Base-by-base conservation (phyloP, 1,140 invertebrate genomes). In the Geopemphigus sp. region DNA sequence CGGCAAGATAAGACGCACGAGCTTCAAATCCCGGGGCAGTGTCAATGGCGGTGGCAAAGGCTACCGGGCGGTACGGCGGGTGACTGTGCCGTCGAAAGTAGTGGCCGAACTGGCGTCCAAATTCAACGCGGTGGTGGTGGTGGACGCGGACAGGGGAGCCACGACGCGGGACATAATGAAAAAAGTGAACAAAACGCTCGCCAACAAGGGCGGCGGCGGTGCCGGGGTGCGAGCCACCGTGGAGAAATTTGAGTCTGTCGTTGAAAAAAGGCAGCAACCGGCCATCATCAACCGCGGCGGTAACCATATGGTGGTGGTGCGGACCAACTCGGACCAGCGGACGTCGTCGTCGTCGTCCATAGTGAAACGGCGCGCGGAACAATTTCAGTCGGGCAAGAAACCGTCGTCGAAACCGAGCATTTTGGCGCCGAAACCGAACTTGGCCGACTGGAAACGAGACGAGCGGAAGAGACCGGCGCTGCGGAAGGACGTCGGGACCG, bases 1-100 rank as follows among this genome's bases (percentile, higher is more conserved):
- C 89, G 90, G 88, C 93, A 95, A 84, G 1, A 85, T 87, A 81
- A 73, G 74, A 59, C 80, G 80, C 32, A 17, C 68, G 32, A 82
- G 81, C 61, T 81, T 82, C 57, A 82, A 81, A 19, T 81, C 81
- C 8, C 59, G 81, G 0, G 15, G 47, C 17, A 4, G 47, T 5
- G 4, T 32, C 11, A 24, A 78, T 17, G n/a, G 57, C 3, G 45
- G n/a, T 10, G 39, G 54, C 17, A 24, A 14, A 15, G 29, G 53
- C 26, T 82, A 82, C 50, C 72, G 80, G 32, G 57, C 81, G 17
- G 61, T 80, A 29, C 81, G 81, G 26, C 81, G 81, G 26, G 68
- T 82, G n/a, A 80, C 68, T 32, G 73, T 83, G 57, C 74, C 74
- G 17, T 82, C 81, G 22, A 80, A 53, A 10, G 81, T 82, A 45